Evolutionary conservation across 2,113 vertebrate species (phyloP).

Genomic region (Limanda limanda): DNA sequence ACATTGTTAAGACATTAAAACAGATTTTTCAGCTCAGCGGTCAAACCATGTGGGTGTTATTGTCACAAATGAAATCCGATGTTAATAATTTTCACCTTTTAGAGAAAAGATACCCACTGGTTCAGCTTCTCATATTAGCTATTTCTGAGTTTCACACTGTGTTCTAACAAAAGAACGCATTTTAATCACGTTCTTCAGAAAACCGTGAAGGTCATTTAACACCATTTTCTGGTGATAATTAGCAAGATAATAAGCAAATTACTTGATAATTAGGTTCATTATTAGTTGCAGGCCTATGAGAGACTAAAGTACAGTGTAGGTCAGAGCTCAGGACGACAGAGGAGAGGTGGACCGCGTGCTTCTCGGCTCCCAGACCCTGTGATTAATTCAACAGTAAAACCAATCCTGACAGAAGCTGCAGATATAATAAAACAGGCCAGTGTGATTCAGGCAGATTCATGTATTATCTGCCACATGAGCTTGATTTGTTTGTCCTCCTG

Average conservation of each 20-base stretch:
- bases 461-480: slow-evolving; percentile 8
- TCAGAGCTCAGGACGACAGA: not conserved
- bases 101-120: not conserved
- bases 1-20: not conserved
- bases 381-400: slow-evolving; percentile 5
- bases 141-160: not conserved
- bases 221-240: not conserved
- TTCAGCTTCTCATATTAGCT: not conserved
- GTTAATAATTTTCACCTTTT: too few species aligned
- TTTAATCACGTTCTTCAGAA: not conserved
- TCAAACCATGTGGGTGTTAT: not conserved
- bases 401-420: not conserved
- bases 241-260: not conserved
- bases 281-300: not conserved
- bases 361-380: slow-evolving; percentile 3
- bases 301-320: not conserved
- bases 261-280: not conserved
- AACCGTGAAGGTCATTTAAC: not conserved
- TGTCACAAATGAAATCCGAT: too few species aligned
- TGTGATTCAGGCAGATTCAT: not conserved
- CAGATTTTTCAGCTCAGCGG: not conserved
- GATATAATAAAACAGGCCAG: slow-evolving; percentile 14
- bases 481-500: not conserved
- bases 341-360: not conserved
- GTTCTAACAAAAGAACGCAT: not conserved